phyloP scores from a whole-genome alignment of 2,113 vertebrate species.

The Melanocharis versteri region DNA sequence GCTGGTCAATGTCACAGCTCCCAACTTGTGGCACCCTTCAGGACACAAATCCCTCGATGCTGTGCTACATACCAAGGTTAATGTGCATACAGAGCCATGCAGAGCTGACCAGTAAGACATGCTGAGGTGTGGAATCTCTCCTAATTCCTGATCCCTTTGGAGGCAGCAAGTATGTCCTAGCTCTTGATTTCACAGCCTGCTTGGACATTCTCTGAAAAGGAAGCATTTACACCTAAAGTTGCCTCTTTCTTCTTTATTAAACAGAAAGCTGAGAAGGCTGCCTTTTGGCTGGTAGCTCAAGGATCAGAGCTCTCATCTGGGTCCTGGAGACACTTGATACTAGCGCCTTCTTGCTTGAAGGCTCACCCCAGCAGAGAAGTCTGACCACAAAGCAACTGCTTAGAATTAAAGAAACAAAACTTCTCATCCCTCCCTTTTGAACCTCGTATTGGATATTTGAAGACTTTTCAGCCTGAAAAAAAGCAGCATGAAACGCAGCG shows the following conservation, averaged over 20 bases:
- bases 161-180: not conserved
- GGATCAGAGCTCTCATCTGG: not conserved
- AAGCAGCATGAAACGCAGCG: not conserved
- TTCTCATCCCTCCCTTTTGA: not conserved
- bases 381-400: not conserved
- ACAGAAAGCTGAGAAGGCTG: not conserved
- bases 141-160: not conserved
- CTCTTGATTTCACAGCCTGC: not conserved
- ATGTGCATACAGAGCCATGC: not conserved
- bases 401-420: not conserved
- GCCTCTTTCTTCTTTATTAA: not conserved
- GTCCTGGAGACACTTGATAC: not conserved
- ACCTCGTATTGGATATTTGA: not conserved
- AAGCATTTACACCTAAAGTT: not conserved
- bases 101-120: not conserved
- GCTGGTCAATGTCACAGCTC: not conserved
- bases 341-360: not conserved
- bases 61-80: not conserved
- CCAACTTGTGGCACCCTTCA: not conserved
- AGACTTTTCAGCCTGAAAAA: not conserved
- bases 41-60: not conserved
- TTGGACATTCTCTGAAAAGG: not conserved
- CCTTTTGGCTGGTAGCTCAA: not conserved
- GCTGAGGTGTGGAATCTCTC: not conserved
- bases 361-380: not conserved